Evolutionary conservation across 2,113 vertebrate species (phyloP).

Genomic region (Malurus melanocephalus): DNA sequence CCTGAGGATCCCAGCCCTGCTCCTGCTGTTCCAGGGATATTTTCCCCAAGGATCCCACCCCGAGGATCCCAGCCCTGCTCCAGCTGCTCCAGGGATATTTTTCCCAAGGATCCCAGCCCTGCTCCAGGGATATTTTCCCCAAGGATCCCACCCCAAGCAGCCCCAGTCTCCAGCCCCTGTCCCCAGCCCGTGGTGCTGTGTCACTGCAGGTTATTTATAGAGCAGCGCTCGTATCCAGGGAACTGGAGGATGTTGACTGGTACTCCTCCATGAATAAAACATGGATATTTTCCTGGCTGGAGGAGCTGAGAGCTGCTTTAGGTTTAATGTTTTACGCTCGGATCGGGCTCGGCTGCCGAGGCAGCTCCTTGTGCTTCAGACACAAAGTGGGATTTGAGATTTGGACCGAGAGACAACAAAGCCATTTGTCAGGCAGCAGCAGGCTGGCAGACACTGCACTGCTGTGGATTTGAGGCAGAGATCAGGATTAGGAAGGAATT

Average conservation of each 20-base stretch:
- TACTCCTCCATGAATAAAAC: conserved; percentile 61
- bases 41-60: too few relatives aligned
- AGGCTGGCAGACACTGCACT: accelerated
- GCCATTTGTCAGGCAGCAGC: neutral
- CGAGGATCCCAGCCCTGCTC: too few relatives aligned
- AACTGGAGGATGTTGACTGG: conserved; percentile 71
- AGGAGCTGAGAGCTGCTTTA: conserved; percentile 30
- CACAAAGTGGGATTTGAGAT: neutral
- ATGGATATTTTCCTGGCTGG: conserved; percentile 63
- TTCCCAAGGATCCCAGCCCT: too few relatives aligned
- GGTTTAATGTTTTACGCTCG: neutral
- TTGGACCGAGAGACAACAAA: neutral
- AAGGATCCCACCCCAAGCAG: too few relatives aligned
- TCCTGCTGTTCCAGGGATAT: too few relatives aligned
- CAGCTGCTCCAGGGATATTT: too few relatives aligned
- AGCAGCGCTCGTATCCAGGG: conserved; percentile 62
- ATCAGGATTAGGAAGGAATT: too few relatives aligned
- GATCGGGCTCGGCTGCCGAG: neutral
- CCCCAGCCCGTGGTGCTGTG: conserved; percentile 66
- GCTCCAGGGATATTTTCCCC: neutral
- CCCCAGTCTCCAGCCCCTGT: neutral
- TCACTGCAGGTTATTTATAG: conserved; percentile 72
- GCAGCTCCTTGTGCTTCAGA: neutral
- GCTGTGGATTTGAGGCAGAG: neutral
- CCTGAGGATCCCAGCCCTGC: too few relatives aligned